Base-by-base conservation (phyloP, 2,888 invertebrate species). In the Patella depressa region DNA sequence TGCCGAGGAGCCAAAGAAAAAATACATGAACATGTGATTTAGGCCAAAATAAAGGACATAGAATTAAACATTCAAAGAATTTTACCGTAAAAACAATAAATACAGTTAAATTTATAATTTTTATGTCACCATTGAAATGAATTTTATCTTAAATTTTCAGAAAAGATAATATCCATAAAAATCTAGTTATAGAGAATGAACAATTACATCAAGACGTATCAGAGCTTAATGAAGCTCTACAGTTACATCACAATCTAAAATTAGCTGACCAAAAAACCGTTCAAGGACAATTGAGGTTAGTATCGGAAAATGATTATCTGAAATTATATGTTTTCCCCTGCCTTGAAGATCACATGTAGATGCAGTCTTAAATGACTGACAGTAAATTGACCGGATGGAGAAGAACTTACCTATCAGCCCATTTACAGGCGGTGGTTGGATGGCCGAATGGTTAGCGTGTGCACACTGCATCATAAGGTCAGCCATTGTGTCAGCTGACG, bases 201-300 rank as follows among this genome's bases (percentile, higher is more conserved):
- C 83, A 85, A 53, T 78, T 88, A 17, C 81, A 86, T 54, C 59
- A 76, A 73, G 88, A 88, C 73, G 84, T 88, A 15, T 79, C 82
- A 70, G 85, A 84, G 11, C 80, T 88, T 9, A 86, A 87, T 72
- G 82, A 83, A 79, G 87, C 86, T 3, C 84, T 87, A 45, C 77
- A 82, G 54, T 82, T 88, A 15, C 88, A 88, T 75, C 77, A 82
- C 55, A 79, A 84, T 19, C 79, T 77, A 70, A 80, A 83, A 54
- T 79, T 82, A 12, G 82, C 83, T 11, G 84, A 83, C 34, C 82
- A 85, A 45, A 79, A 75, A 29, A 84, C 83, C 73, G 78, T 87
- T 3, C 80, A 77, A 57, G 86, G 86, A 57, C 72, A 86, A n/a
- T 78, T 88, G 12, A 84, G 85, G 86, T 86, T 75, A 15, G 29